Percentiles rank a stretch among this genome's conserved stretches.
Evolutionary conservation across 2,797 vertebrate genomes (phyloP).

Genomic region (Coilia nasus): DNA sequence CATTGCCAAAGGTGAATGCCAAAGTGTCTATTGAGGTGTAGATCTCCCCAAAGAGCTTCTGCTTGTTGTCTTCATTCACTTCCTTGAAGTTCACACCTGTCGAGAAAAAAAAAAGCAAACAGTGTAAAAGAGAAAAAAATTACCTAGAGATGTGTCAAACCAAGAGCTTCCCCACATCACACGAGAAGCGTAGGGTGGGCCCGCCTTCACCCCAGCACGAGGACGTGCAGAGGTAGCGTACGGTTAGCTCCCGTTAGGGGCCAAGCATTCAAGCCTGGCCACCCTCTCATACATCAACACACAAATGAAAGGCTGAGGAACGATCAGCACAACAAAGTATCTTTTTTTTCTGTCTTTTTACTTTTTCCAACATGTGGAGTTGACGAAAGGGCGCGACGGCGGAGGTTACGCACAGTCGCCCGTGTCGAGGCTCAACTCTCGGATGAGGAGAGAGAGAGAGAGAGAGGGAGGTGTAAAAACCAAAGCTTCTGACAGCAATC

Average conservation of each 20-base stretch:
- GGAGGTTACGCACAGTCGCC: background rate
- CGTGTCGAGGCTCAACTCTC: background rate
- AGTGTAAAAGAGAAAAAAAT: too few relatives aligned
- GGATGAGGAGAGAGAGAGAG: background rate
- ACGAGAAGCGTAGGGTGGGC: background rate
- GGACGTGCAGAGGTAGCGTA: background rate
- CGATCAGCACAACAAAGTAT: background rate
- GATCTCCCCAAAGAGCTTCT: conserved; percentile 88
- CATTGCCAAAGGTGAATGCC: conserved; percentile 98
- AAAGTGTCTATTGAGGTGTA: conserved; percentile 93
- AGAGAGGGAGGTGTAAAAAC: conserved; percentile 26
- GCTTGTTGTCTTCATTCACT: conserved; percentile 93
- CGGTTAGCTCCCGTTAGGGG: background rate
- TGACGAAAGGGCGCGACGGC: background rate
- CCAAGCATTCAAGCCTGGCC: background rate
- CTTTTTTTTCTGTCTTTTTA: background rate
- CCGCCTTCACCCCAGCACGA: background rate
- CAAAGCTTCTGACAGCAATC: conserved; percentile 66
- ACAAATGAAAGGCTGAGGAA: background rate
- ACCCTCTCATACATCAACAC: background rate
- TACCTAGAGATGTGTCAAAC: background rate
- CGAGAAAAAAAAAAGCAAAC: background rate
- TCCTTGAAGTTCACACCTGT: conserved; percentile 96
- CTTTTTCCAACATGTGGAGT: background rate
- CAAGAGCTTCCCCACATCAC: background rate